These are phyloP conservation scores for Champsocephalus gunnari DNA, from an alignment of 2,797 vertebrate species.

Conservation along the genomic window DNA sequence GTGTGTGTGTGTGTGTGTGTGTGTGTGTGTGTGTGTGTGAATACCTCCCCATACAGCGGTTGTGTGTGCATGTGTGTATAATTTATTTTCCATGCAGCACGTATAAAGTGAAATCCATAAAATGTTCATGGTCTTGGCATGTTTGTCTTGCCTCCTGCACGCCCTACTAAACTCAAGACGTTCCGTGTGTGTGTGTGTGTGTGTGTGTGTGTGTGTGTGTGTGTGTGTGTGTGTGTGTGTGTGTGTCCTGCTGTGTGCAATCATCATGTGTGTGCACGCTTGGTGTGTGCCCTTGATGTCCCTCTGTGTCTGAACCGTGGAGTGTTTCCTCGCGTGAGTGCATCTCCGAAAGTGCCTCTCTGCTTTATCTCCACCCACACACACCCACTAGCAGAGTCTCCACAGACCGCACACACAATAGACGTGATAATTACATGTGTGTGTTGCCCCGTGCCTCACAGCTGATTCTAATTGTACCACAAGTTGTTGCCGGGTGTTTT, in stretches of 20 bases:
- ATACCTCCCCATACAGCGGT: too few species aligned
- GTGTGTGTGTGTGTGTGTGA: background rate
- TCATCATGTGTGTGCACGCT: conserved; percentile 36
- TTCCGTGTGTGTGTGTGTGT: conserved; percentile 10
- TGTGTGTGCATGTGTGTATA: conserved; percentile 24
- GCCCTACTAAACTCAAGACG: conserved; percentile 47
- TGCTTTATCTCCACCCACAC: conserved; percentile 75
- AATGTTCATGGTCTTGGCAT: conserved; percentile 55
- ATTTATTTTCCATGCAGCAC: conserved; percentile 35
- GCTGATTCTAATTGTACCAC: conserved; percentile 53
- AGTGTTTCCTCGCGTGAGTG: conserved; percentile 65
- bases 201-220: conserved; percentile 17
- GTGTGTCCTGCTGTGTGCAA: conserved; percentile 33
- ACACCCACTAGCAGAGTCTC: conserved; percentile 50
- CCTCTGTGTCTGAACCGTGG: conserved; percentile 45
- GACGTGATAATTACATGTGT: conserved; percentile 72
- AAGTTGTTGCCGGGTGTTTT: conserved; percentile 40
- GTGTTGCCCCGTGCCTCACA: conserved; percentile 54
- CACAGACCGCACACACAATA: conserved; percentile 58
- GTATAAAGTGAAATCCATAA: conserved; percentile 41
- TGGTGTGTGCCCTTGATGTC: conserved; percentile 59
- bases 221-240: conserved; percentile 18
- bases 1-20: conserved; percentile 32
- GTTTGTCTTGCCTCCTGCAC: conserved; percentile 29
- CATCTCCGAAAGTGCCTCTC: conserved; percentile 46